A percentile compares a stretch with the other conserved stretches of the same genome.
These are phyloP conservation scores for Acleris emargana DNA, from an alignment of 2,888 invertebrate species.

Conservation along the genomic window DNA sequence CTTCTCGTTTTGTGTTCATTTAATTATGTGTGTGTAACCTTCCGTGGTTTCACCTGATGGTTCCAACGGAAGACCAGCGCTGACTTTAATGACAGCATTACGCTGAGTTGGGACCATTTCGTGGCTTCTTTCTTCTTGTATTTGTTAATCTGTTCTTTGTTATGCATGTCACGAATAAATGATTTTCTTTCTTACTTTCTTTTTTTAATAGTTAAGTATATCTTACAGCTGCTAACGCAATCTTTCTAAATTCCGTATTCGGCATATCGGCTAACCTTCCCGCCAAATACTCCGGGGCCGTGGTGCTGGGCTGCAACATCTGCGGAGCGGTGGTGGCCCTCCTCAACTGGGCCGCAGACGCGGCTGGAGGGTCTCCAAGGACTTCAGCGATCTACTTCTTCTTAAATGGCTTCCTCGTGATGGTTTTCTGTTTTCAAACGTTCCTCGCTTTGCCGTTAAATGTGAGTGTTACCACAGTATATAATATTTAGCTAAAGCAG, in stretches of 20 bases:
- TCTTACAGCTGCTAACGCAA: constrained; percentile 86
- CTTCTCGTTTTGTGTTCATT: too few species aligned
- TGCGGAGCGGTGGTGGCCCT: constrained; percentile 95
- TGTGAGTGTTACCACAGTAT: constrained; percentile 89
- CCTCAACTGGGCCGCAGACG: constrained; percentile 87
- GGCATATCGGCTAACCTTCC: constrained; percentile 98
- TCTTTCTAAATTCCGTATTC: constrained; percentile 98
- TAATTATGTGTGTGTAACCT: too few species aligned
- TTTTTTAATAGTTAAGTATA: neutral
- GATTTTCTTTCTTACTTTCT: too few species aligned
- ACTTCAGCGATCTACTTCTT: constrained; percentile 99
- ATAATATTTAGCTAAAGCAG: too few species aligned
- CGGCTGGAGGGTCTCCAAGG: constrained; percentile 87
- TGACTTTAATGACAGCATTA: too few species aligned
- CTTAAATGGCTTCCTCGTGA: constrained; percentile 95
- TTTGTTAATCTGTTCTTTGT: too few species aligned
- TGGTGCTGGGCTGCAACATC: constrained; percentile 96
- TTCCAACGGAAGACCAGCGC: too few species aligned
- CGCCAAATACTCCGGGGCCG: constrained; percentile 95
- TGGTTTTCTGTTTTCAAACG: constrained; percentile 96
- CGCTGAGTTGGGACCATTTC: too few species aligned
- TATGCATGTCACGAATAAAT: too few species aligned
- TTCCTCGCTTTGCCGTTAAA: constrained; percentile 97
- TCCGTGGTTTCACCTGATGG: too few species aligned
- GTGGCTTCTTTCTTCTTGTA: too few species aligned